Base-by-base conservation (phyloP, 2,797 vertebrate species). In the Adrianichthys oophorus region DNA sequence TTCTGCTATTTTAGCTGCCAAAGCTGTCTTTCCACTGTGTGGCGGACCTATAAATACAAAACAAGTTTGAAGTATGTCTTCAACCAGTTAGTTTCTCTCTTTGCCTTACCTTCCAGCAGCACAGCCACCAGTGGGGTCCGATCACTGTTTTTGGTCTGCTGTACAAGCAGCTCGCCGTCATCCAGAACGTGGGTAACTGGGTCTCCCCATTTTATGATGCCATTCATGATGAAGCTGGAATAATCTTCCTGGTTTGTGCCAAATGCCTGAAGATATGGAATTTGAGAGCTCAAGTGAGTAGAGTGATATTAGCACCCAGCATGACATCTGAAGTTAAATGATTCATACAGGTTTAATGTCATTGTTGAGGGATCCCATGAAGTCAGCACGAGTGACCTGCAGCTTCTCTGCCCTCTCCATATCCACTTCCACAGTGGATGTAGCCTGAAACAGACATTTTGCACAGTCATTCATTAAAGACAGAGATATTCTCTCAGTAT, bases 171-270 rank as follows among this genome's bases (percentile, higher is more conserved):
- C 84, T 98, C 96, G 40, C 97, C 97, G 2, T 98, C 96, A 43
- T 96, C 97, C 77, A 98, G 76, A 6, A 98, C 93, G 7, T 92
- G 92, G 8, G 93, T 95, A 14, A 99, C 96, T 0, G 96, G 96
- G 77, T 99, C 97, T 0, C 97, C 96, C 97, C 97, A 99, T 64
- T 97, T 96, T 71, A 99, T 98, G 82, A 99, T 99, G 13, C 97
- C 96, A 3, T 99, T 99, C 96, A 98, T 98, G 83, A 98, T 94
- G 83, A 94, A 99, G 89, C 92, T 96, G 66, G 94, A 92, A 52
- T 99, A 99, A 82, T 99, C 97, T 48, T 99, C 97, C 85, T 98
- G 96, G 89, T 99, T 99, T 58, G 96, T 99, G 48, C 97, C 97
- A 85, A 99, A 99, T 0, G 97, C 97, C 97, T 99, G 76, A 29